A percentile compares a stretch with the other conserved stretches of the same genome.
phyloP scores from a whole-genome alignment of 2,888 invertebrate species.

The Eristalis pertinax region DNA sequence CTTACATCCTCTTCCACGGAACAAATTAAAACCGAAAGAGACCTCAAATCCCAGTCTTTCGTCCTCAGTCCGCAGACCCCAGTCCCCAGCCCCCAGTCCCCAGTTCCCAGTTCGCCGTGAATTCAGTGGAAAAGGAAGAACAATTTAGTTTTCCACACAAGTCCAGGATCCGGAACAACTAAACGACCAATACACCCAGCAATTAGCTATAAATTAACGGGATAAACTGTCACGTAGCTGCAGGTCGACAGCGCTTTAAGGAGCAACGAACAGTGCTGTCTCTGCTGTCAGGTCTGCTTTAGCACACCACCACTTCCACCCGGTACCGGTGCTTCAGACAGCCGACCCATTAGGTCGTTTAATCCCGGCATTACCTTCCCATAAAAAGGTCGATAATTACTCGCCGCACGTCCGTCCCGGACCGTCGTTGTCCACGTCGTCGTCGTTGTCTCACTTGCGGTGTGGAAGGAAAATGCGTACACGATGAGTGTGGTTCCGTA shows the following conservation, averaged over 20 bases:
- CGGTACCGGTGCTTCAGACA: slow-evolving; percentile 18
- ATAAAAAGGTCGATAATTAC: slow-evolving; percentile 69
- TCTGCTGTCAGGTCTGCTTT: background rate
- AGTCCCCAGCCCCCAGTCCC: background rate
- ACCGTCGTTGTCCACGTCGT: background rate
- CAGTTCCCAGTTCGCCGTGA: background rate
- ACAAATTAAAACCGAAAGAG: background rate
- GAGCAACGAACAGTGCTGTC: slow-evolving; percentile 4
- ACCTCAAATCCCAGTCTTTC: background rate
- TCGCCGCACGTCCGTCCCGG: background rate
- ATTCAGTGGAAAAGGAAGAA: background rate
- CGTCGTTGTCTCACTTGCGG: background rate
- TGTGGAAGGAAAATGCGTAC: slow-evolving; percentile 29
- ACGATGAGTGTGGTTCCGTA: background rate
- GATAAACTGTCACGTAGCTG: slow-evolving; percentile 58
- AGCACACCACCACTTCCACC: background rate
- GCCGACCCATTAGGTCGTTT: slow-evolving; percentile 44
- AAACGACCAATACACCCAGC: slow-evolving; percentile 33
- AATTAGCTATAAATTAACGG: slow-evolving; percentile 67
- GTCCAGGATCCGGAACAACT: slow-evolving; percentile 6
- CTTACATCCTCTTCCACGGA: background rate
- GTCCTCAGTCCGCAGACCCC: background rate
- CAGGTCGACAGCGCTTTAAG: slow-evolving; percentile 23
- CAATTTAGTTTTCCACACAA: slow-evolving; percentile 31
- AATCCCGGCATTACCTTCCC: slow-evolving; percentile 44